These are phyloP conservation scores for Drosophila fulvimacula DNA, from an alignment of 2,888 invertebrate genomes.

Conservation along the genomic window DNA sequence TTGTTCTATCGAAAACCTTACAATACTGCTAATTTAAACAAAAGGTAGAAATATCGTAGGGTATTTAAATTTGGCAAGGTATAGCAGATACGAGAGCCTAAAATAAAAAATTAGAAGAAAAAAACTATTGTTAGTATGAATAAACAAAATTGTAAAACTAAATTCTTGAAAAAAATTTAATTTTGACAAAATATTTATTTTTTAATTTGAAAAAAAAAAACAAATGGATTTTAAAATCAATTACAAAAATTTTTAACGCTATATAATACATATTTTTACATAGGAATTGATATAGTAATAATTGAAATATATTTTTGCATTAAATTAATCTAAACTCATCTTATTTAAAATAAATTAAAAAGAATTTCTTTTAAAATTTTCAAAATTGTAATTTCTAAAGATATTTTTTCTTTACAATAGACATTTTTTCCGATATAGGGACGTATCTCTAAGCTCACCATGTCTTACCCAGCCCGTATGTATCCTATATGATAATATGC, in stretches of 20 bases:
- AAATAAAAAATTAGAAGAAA: neutral
- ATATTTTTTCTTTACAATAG: too few species aligned
- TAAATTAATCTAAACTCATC: neutral
- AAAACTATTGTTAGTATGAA: too few species aligned
- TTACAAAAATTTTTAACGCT: neutral
- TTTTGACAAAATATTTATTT: neutral
- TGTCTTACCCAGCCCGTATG: too few species aligned
- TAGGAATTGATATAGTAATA: neutral
- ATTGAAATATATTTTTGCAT: neutral
- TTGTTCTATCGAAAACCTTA: conserved; percentile 9
- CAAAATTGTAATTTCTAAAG: neutral
- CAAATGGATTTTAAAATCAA: neutral
- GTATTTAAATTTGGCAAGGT: neutral
- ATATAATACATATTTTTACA: neutral
- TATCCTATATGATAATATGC: too few species aligned
- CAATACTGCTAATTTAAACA: conserved; percentile 22
- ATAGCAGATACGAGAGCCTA: too few species aligned
- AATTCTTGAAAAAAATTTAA: neutral
- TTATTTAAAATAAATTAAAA: neutral
- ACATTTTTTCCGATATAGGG: too few species aligned
- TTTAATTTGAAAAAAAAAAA: neutral
- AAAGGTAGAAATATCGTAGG: neutral
- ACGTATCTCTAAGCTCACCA: too few species aligned
- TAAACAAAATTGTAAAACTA: too few species aligned
- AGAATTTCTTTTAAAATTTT: neutral